Percentiles rank a stretch among this genome's conserved stretches.
phyloP scores from a whole-genome alignment of 1,140 invertebrate genomes.

The Saxidomus purpurata region DNA sequence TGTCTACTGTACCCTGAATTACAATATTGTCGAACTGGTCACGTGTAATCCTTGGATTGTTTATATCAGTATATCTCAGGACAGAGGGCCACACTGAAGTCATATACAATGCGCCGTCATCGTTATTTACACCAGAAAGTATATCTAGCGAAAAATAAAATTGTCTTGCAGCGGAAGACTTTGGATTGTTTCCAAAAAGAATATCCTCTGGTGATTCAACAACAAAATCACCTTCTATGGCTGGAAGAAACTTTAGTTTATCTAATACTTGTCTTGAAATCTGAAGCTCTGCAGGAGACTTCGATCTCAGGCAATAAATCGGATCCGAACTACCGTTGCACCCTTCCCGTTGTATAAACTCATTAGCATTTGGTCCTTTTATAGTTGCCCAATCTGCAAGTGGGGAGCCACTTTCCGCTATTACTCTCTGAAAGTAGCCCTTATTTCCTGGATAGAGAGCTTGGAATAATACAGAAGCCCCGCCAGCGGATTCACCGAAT shows the following conservation, averaged over 20 bases:
- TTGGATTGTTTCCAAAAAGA: background rate
- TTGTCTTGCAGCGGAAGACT: slow-evolving; percentile 15
- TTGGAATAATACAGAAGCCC: slow-evolving; percentile 62
- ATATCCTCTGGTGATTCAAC: slow-evolving; percentile 32
- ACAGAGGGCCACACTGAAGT: slow-evolving; percentile 4
- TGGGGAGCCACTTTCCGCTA: slow-evolving; percentile 71
- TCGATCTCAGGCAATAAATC: background rate
- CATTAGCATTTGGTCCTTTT: slow-evolving; percentile 1
- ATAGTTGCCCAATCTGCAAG: background rate
- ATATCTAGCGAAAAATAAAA: slow-evolving; percentile 63
- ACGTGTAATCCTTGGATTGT: slow-evolving; percentile 8
- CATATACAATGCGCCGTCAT: slow-evolving; percentile 48
- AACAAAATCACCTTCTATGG: slow-evolving; percentile 59
- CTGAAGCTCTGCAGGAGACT: background rate
- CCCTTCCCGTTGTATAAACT: background rate
- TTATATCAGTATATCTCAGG: background rate
- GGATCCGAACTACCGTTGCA: background rate
- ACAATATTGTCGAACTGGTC: slow-evolving; percentile 34
- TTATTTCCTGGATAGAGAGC: slow-evolving; percentile 70
- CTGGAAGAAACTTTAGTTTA: background rate
- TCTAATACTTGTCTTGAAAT: background rate
- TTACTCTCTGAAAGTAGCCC: slow-evolving; percentile 70
- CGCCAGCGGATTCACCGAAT: slow-evolving; percentile 89
- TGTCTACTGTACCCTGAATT: background rate
- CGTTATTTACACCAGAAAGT: slow-evolving; percentile 49